Evolutionary conservation across 2,797 vertebrate species (phyloP).

Genomic region (Aeoliscus strigatus): DNA sequence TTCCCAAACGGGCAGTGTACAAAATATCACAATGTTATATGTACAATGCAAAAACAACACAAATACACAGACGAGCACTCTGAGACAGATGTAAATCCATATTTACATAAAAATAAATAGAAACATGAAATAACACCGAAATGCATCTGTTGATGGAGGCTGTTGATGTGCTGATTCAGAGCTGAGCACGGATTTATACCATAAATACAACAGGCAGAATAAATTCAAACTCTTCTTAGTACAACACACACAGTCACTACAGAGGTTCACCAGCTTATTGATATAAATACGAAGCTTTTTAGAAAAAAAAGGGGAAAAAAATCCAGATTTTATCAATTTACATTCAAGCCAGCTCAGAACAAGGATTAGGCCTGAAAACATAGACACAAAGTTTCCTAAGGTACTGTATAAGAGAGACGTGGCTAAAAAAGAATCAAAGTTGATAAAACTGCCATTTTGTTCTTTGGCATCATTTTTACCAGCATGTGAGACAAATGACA

Average conservation of each 20-base stretch:
- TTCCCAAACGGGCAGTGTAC: conserved; percentile 67
- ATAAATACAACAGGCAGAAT: conserved; percentile 36
- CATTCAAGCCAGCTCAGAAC: conserved; percentile 55
- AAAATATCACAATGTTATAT: conserved; percentile 75
- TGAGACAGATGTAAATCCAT: conserved; percentile 41
- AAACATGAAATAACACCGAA: conserved; percentile 52
- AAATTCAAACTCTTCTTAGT: conserved; percentile 33
- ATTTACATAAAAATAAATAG: conserved; percentile 58
- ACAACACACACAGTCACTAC: conserved; percentile 29
- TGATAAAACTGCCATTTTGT: not conserved
- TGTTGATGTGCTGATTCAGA: conserved; percentile 38
- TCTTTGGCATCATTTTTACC: conserved; percentile 39
- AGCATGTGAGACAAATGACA: conserved; percentile 44
- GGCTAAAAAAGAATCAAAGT: no score
- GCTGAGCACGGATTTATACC: conserved; percentile 23
- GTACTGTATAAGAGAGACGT: no score
- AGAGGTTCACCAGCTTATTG: conserved; percentile 26
- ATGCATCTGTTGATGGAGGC: conserved; percentile 36
- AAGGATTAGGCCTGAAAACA: conserved; percentile 22
- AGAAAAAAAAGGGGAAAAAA: no score
- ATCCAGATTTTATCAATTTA: conserved; percentile 36
- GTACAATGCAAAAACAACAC: conserved; percentile 72
- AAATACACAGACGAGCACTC: conserved; percentile 57
- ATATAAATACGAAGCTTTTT: conserved; percentile 28
- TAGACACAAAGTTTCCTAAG: conserved; percentile 25